These are phyloP conservation scores for Sinelater perroti DNA, from an alignment of 2,888 invertebrate genomes.

Conservation along the genomic window DNA sequence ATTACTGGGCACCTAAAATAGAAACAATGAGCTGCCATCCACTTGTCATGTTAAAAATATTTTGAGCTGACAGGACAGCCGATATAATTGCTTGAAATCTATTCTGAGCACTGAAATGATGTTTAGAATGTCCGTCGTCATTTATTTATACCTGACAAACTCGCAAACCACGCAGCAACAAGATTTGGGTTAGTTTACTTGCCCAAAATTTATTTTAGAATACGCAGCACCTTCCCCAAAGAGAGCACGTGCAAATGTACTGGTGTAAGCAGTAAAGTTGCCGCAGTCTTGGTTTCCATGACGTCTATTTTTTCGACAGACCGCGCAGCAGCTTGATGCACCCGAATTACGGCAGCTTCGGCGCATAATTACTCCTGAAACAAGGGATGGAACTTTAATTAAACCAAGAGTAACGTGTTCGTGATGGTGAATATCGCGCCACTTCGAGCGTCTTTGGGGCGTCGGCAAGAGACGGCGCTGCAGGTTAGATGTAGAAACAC, in stretches of 20 bases:
- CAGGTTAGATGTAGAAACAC: slow-evolving; percentile 14
- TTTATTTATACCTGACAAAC: slow-evolving; percentile 22
- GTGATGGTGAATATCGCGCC: slow-evolving; percentile 56
- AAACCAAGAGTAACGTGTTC: slow-evolving; percentile 58
- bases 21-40: no score
- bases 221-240: no score
- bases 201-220: no score
- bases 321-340: slow-evolving; percentile 23
- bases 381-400: slow-evolving; percentile 57
- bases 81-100: no score
- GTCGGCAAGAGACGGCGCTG: slow-evolving; percentile 25
- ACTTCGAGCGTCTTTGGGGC: slow-evolving; percentile 45
- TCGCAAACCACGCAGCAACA: slow-evolving; percentile 5
- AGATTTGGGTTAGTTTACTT: no score
- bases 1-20: no score
- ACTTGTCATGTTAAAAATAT: no score
- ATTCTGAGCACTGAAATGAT: no score
- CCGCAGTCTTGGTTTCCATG: neutral
- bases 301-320: no score
- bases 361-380: slow-evolving; percentile 58
- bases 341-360: slow-evolving; percentile 30
- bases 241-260: no score
- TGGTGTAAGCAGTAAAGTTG: no score
- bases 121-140: slow-evolving; percentile 23
- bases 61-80: no score